A percentile compares a stretch with the other conserved stretches of the same genome.
These are phyloP conservation scores for Pocillopora grandis DNA, from an alignment of 92 coral and sea anemone species.

Conservation along the genomic window DNA sequence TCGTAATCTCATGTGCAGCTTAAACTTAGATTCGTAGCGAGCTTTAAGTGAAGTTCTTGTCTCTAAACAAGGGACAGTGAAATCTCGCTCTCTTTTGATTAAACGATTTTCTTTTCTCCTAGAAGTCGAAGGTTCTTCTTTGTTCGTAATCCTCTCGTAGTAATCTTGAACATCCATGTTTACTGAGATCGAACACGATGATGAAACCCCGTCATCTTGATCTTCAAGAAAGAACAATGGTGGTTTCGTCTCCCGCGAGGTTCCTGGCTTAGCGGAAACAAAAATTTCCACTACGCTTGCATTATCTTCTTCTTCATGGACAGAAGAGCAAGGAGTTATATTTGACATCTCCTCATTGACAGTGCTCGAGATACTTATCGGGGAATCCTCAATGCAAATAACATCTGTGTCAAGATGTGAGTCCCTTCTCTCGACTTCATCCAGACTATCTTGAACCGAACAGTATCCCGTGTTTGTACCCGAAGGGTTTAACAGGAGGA, in stretches of 20 bases:
- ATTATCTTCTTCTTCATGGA: constrained; percentile 21
- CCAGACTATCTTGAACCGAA: not conserved
- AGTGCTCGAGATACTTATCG: not conserved
- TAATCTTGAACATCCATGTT: not conserved
- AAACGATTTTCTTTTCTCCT: not conserved
- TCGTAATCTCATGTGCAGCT: constrained; percentile 41
- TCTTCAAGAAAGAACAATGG: not conserved
- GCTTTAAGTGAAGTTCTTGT: constrained; percentile 51
- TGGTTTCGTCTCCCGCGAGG: not conserved
- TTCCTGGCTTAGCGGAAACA: not conserved
- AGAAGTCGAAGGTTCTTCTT: not conserved
- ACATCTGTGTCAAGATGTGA: constrained; percentile 15
- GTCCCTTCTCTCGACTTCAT: constrained; percentile 19
- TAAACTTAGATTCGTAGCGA: constrained; percentile 30
- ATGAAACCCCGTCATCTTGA: not conserved
- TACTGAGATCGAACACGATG: not conserved
- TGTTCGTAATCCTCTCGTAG: not conserved
- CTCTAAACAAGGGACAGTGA: constrained; percentile 66
- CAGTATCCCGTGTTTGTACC: not conserved
- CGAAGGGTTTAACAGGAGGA: constrained; percentile 2
- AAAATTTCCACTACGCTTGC: constrained; percentile 11
- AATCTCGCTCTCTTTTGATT: not conserved
- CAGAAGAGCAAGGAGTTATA: constrained; percentile 32
- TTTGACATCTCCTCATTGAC: constrained; percentile 18
- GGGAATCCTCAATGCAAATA: constrained; percentile 37